Base-by-base conservation (phyloP, 2,888 invertebrate genomes). In the Tiliacea aurago region DNA sequence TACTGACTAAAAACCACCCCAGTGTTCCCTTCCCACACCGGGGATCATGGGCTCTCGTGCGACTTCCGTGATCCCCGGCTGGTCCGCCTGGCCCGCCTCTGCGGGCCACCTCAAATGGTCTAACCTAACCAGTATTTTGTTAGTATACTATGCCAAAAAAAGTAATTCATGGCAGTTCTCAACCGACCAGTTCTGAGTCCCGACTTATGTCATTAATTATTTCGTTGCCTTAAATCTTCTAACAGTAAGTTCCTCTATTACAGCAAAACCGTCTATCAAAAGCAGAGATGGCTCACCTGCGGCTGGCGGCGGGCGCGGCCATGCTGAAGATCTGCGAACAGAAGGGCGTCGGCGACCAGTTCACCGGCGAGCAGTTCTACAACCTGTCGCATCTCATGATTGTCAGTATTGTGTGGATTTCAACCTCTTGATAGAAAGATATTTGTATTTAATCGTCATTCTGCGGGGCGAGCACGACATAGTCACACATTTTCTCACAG, bases 281-380 rank as follows among this genome's bases (percentile, higher is more conserved):
- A 89, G 98, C 98, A 11, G 99, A 99, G 95, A 99, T 99, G 98
- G 98, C 99, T 3, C 99, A 99, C 97, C 93, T 99, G 63, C 97
- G 99, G 75, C 95, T 99, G 56, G 98, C 98, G 20, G 99, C 99
- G 10, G 99, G 99, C 71, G 98, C 98, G 92, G 99, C 99, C 64
- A 99, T 99, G 98, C 95, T 99, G 68, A 99, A 99, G 96, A 98
- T 99, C 65, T 99, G 99, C 94, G 99, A 99, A 90, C 99, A 99
- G 93, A 99, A 99, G 91, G 98, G 98, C 65, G 99, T 99, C 70
- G 99, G 99, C 0, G 99, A 99, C 93, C 98, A 99, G 93, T 99
- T 98, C 92, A 98, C 98, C 4, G 98, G 98, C 0, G 99, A 99
- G 88, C 99, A 99, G 96, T 99, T 99, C 96, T 99, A 99, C 92